Base-by-base conservation (phyloP, 2,797 vertebrate genomes). In the Argya squamiceps region DNA sequence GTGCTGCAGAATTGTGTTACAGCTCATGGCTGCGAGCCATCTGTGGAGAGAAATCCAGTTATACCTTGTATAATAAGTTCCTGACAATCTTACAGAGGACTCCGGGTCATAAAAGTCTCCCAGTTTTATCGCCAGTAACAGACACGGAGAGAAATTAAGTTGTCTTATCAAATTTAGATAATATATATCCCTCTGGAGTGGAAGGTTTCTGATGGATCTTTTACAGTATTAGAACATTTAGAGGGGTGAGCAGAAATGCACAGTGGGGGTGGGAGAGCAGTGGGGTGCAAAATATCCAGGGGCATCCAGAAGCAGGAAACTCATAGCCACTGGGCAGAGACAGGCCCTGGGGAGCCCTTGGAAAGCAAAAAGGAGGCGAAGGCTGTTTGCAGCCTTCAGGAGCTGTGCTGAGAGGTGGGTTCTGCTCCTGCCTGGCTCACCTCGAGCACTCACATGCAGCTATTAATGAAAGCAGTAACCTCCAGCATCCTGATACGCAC, bases 151-250 rank as follows among this genome's bases (percentile, higher is more conserved):
- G 98, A 98, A 98, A 98, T 98, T 98, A 98, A 98, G 98, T 98
- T 98, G 98, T 98, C 98, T 98, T 98, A 98, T 98, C 98, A 98
- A 98, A 97, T 98, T 98, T 98, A 98, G 98, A 98, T 98, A 97
- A 98, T 97, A 98, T 98, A 98, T 97, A 98, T 98, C 98, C 97
- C 97, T 97, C 97, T 97, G 95, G 98, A 98, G 98, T 95, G 96
- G 95, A 96, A 97, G 96, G 89, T 90, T 93, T 82, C 84, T 95
- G 96, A 89, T 96, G 91, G 96, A 97, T 97, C 97, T 97, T 96
- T 97, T 92, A 78, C 96, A 94, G 93, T 88, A 80, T 94, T 93
- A 97, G 93, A 92, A 84, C 88, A 58, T 91, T 95, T 96, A 96
- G 90, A 60, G 95, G 79, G 94, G 92, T 84, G 84, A 55, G 55